Conservation (phyloP, 2,888 invertebrate species). For the Boloria euphrosyne region DNA sequence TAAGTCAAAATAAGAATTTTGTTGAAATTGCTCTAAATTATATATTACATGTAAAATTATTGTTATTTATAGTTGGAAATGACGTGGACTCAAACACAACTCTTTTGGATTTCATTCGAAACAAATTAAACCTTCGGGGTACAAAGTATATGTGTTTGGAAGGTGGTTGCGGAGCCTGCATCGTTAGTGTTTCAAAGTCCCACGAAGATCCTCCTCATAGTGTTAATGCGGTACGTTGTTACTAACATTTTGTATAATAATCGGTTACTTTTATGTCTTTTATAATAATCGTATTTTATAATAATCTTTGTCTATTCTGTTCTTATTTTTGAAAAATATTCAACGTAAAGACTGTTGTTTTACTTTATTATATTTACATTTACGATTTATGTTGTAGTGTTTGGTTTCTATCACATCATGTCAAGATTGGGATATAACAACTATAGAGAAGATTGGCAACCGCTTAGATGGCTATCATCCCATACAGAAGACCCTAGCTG, state of each 20-base stretch:
- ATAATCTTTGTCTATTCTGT: neutral
- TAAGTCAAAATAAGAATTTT: no score
- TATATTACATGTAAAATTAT: neutral
- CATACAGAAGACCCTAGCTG: slow-evolving; percentile 83
- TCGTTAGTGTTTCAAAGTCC: slow-evolving; percentile 67
- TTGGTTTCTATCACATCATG: slow-evolving; percentile 47
- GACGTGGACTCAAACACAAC: slow-evolving; percentile 81
- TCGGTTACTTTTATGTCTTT: neutral
- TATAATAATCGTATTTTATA: neutral
- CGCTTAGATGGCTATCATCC: slow-evolving; percentile 84
- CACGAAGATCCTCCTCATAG: slow-evolving; percentile 61
- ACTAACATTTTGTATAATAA: slow-evolving; percentile 20
- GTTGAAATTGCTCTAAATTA: no score
- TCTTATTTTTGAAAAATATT: neutral
- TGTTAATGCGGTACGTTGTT: slow-evolving; percentile 83
- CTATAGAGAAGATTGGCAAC: slow-evolving; percentile 87
- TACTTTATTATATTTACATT: no score
- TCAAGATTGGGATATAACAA: slow-evolving; percentile 81
- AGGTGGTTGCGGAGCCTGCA: slow-evolving; percentile 86
- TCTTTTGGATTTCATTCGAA: slow-evolving; percentile 82
- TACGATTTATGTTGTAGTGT: slow-evolving; percentile 66
- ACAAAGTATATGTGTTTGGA: slow-evolving; percentile 87
- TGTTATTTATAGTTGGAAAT: slow-evolving; percentile 70
- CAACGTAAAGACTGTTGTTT: no score
- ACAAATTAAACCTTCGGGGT: slow-evolving; percentile 79